Conservation (phyloP, 2,797 vertebrate genomes). For the Lophotriccus pileatus region DNA sequence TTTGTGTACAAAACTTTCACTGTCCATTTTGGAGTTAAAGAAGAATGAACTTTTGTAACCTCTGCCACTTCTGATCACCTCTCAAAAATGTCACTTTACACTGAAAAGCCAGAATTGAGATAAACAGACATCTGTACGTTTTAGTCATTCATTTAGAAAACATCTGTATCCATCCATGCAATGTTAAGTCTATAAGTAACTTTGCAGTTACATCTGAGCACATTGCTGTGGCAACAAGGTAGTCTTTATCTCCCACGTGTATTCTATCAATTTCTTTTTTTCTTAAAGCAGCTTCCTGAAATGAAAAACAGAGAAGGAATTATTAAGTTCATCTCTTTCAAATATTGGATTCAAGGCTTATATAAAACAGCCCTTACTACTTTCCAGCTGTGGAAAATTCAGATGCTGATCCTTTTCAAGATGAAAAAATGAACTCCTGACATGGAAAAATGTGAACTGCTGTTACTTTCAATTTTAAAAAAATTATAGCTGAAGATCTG, state of each 20-base stretch:
- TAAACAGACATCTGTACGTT: conserved; percentile 19
- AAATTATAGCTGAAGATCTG: neutral
- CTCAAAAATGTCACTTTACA: neutral
- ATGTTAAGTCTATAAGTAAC: conserved; percentile 53
- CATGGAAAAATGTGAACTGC: neutral
- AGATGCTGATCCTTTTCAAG: neutral
- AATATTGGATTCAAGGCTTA: neutral
- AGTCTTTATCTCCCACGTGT: conserved; percentile 44
- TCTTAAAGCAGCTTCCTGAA: conserved; percentile 75
- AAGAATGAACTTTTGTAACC: conserved; percentile 24
- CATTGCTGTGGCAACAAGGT: conserved; percentile 6
- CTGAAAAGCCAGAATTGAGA: conserved; percentile 15
- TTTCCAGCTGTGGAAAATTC: conserved; percentile 29
- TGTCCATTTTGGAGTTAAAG: neutral
- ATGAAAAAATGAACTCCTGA: neutral
- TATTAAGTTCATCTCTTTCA: neutral
- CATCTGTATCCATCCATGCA: conserved; percentile 50
- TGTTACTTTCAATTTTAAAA: neutral
- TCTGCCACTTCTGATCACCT: conserved; percentile 3
- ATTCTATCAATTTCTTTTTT: conserved; percentile 42
- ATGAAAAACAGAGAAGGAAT: conserved; percentile 40
- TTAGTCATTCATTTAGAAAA: conserved; percentile 51
- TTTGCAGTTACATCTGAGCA: conserved; percentile 35
- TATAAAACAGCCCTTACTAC: neutral
- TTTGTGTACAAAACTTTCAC: neutral